Base-by-base conservation (phyloP, 2,113 vertebrate species). In the Dasyornis broadbenti region DNA sequence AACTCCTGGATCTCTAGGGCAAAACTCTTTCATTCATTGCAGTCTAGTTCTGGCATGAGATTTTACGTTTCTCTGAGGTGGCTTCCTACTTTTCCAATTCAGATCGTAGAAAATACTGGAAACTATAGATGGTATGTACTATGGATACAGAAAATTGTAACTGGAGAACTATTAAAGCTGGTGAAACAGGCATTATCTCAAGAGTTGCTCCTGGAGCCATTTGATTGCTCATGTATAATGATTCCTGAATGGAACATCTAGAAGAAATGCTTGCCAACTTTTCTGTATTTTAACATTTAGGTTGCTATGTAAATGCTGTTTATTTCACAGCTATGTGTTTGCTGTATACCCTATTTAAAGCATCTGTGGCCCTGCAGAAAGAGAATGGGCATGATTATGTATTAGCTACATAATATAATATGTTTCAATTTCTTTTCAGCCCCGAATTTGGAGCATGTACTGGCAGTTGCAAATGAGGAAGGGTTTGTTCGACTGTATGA, bases 391-490 rank as follows among this genome's bases (percentile, higher is more conserved):
- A 2, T 30, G 11, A 26, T 65, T 61, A 33, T 52, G 42, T n/a
- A 30, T 80, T 37, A 45, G 23, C 60, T 86, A 9, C 9, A 5
- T 71, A 56, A 39, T 22, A 53, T 15, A 44, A 65, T 31, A 50
- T 0, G 0, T 73, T 82, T 53, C 17, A 8, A 64, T 90, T 40
- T 79, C n/a, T 93, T 94, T 92, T 75, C 97, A 99, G 99, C 97
- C 20, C 93, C 93, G 1, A 90, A 95, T 35, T 88, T 98, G 84
- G 97, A 97, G 42, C 98, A 98, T 4, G 11, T 98, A 22, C 96
- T 99, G 28, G 99, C 98, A 64, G 98, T 98, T 82, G 98, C 99
- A 64, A 99, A 99, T 78, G 99, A 99, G 96, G 99, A 99, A 96
- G 99, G 99, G 15, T 97, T 99, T 49, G 98, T 99, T 60, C 97